These are phyloP conservation scores for Chouioia cunea DNA, from an alignment of 2,888 invertebrate species.

Conservation along the genomic window DNA sequence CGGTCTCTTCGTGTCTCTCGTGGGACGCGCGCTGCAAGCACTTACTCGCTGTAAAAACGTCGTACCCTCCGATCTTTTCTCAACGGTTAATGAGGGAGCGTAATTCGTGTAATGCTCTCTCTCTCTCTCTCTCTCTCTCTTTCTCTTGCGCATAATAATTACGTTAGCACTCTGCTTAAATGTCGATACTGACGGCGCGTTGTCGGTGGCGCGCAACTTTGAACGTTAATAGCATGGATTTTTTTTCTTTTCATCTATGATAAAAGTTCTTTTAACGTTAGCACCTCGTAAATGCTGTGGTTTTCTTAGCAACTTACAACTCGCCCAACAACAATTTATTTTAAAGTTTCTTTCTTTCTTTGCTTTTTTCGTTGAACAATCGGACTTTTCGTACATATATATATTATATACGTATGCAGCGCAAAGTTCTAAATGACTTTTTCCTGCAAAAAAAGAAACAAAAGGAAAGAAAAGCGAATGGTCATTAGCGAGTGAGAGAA, in stretches of 20 bases:
- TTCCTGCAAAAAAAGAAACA: neutral
- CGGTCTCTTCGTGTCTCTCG: slow-evolving; percentile 27
- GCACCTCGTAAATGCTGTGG: too few species aligned
- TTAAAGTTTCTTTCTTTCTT: too few species aligned
- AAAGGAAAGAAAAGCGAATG: neutral
- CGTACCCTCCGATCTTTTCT: neutral
- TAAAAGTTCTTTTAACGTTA: too few species aligned
- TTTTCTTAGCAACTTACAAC: too few species aligned
- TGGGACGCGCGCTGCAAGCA: slow-evolving; percentile 3
- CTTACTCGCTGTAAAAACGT: slow-evolving; percentile 17
- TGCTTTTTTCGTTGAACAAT: too few species aligned
- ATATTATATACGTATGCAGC: neutral
- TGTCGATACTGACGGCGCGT: neutral
- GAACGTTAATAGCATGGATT: too few species aligned
- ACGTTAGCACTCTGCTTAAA: neutral
- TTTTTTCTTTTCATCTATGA: too few species aligned
- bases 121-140: too few species aligned
- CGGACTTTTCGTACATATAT: too few species aligned
- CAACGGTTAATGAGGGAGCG: slow-evolving; percentile 15
- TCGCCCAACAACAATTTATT: too few species aligned
- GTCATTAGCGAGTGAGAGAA: neutral
- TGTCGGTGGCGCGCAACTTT: too few species aligned
- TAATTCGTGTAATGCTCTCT: slow-evolving; percentile 20
- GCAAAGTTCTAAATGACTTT: neutral
- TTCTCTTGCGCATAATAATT: slow-evolving; percentile 11